A percentile compares a stretch with the other conserved stretches of the same genome.
Conservation (phyloP, 2,113 vertebrate genomes). For the Nasalis larvatus region DNA sequence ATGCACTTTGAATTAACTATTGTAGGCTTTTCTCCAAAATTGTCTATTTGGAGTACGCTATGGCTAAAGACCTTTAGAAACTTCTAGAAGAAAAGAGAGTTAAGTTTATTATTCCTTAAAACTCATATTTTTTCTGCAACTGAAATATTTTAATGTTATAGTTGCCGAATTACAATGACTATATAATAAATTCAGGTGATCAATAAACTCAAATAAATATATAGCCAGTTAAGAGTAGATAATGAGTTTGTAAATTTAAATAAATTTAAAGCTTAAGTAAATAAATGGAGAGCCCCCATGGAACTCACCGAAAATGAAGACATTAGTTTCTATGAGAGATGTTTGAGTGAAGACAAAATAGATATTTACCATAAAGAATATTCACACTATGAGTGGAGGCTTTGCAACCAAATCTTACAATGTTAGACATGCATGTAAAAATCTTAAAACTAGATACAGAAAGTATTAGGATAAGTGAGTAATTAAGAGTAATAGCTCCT, state of each 20-base stretch:
- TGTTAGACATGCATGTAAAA: not conserved
- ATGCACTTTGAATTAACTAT: not conserved
- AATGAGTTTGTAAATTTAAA: not conserved
- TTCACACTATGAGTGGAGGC: not conserved
- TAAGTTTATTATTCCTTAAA: not conserved
- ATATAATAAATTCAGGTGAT: not conserved
- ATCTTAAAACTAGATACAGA: not conserved
- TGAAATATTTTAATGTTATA: not conserved
- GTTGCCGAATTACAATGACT: not conserved
- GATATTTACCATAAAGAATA: not conserved
- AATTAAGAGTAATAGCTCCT: not conserved
- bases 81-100: not conserved
- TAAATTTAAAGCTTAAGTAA: not conserved
- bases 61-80: not conserved
- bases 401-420: not conserved
- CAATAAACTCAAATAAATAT: not conserved
- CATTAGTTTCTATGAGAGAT: not conserved
- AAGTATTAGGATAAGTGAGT: not conserved
- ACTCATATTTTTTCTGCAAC: not conserved
- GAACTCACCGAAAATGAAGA: not conserved
- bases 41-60: not conserved
- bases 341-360: not conserved
- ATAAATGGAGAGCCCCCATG: not conserved
- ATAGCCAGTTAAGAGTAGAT: not conserved
- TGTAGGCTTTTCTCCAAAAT: not conserved